Percentiles rank a stretch among this genome's conserved stretches.
These are phyloP conservation scores for Poeciliopsis turrubarensis DNA, from an alignment of 2,113 vertebrate genomes.

Conservation along the genomic window DNA sequence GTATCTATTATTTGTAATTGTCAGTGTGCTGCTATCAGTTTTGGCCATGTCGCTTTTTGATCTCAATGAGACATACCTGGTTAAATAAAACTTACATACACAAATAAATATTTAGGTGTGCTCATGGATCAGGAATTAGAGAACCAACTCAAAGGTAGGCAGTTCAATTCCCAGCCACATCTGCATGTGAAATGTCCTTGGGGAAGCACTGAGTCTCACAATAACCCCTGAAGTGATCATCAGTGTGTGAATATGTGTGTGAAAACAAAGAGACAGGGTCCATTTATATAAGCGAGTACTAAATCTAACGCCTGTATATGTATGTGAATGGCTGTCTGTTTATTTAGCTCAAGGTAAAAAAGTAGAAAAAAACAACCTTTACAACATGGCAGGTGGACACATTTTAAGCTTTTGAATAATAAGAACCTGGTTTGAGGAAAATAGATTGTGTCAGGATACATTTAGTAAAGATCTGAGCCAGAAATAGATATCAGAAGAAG, in stretches of 20 bases:
- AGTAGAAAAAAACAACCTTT: neutral
- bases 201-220: neutral
- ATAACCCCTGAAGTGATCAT: neutral
- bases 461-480: constrained; percentile 15
- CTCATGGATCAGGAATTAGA: neutral
- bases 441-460: constrained; percentile 6
- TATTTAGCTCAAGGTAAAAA: neutral
- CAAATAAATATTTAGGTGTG: neutral
- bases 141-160: neutral
- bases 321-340: neutral
- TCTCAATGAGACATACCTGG: too few species aligned
- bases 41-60: too few species aligned
- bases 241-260: neutral
- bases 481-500: constrained; percentile 18
- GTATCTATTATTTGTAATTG: too few species aligned
- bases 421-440: neutral
- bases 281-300: neutral
- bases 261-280: neutral
- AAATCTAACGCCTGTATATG: neutral
- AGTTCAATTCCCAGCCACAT: neutral
- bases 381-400: neutral
- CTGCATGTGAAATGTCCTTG: neutral
- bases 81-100: too few species aligned
- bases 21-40: too few species aligned
- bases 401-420: neutral